Evolutionary conservation across 1,140 invertebrate genomes (phyloP), one percentile per base, ranked within the genome.

Genomic region (Gonioctena quinquepunctata): DNA sequence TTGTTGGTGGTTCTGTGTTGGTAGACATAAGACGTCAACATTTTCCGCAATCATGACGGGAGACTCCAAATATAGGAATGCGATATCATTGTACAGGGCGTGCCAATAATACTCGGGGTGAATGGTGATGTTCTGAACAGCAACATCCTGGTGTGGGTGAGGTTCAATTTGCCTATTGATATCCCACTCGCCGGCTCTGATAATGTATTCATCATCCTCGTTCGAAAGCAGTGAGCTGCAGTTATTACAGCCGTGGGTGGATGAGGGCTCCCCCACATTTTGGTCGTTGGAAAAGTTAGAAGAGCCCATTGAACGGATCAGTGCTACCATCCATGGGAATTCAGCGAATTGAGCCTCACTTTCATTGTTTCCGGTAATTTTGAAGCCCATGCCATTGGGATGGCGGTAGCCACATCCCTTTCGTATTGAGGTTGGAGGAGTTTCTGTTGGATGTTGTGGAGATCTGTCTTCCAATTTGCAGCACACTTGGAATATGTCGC

Each of bases 321-420:
- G 7, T 0, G 92, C 92, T 0, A 92, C 89, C 91, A 93, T 93
- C 92, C 92, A 94, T 0, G 92, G 91, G 80, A 93, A 93, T 78
- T 93, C 91, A 2, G 85, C 89, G 68, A 89, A 90, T 72, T 90
- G 87, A 0, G 89, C 82, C 75, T 90, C 63, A 21, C 27, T 52
- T 13, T 65, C 63, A 13, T 50, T 26, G 4, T 84, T 80, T 2
- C 66, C 66, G 5, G 71, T 57, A 28, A 73, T 92, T 8, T 89
- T 80, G 72, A 90, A 89, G 21, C 90, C 89, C 11, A 92, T 84
- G 18, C 90, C 90, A 0, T 88, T 83, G 1, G 84, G 77, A 74
- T 90, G 86, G 19, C 89, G 82, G 7, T 83, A 79, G 4, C 91
- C 91, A 72, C 91, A 92, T 3, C 85, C 82, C 3, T 62, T 77